Conservation (phyloP, 2,113 vertebrate species). For the Xiphorhynchus elegans region DNA sequence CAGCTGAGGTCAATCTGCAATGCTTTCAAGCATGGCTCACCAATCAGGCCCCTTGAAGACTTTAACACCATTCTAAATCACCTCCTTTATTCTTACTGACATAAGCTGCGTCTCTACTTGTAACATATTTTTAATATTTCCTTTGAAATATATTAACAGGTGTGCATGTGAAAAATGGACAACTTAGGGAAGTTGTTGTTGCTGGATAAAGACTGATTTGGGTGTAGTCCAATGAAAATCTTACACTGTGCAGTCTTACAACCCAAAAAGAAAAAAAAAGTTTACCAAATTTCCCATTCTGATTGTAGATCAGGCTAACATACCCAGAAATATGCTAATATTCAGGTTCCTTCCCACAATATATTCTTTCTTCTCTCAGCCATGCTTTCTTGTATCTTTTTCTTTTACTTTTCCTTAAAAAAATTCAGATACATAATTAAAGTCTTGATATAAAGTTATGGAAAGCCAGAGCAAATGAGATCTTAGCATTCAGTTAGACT, state of each 20-base stretch:
- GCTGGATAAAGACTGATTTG: slow-evolving; percentile 9
- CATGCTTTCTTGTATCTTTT: not conserved
- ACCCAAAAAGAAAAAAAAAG: not conserved
- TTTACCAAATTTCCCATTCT: not conserved
- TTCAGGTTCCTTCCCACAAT: not conserved
- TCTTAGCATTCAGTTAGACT: not conserved
- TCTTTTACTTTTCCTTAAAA: not conserved
- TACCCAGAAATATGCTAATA: not conserved
- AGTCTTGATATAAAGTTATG: not conserved
- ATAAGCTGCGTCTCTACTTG: slow-evolving; percentile 12
- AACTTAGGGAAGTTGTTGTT: slow-evolving; percentile 2
- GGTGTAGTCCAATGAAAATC: slow-evolving; percentile 40
- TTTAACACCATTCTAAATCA: slow-evolving; percentile 49
- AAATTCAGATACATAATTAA: not conserved
- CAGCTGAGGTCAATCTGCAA: slow-evolving; percentile 20
- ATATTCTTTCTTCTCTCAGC: not conserved
- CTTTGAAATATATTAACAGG: slow-evolving; percentile 54
- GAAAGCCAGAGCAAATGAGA: not conserved
- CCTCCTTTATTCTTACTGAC: slow-evolving; percentile 38
- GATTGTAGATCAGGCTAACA: not conserved
- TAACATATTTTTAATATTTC: slow-evolving; percentile 41
- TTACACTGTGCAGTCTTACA: not conserved
- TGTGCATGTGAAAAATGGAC: slow-evolving; percentile 10
- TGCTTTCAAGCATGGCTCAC: not conserved
- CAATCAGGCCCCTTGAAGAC: not conserved